Conservation (phyloP, 2,888 invertebrate genomes). For the Malachius bipustulatus region DNA sequence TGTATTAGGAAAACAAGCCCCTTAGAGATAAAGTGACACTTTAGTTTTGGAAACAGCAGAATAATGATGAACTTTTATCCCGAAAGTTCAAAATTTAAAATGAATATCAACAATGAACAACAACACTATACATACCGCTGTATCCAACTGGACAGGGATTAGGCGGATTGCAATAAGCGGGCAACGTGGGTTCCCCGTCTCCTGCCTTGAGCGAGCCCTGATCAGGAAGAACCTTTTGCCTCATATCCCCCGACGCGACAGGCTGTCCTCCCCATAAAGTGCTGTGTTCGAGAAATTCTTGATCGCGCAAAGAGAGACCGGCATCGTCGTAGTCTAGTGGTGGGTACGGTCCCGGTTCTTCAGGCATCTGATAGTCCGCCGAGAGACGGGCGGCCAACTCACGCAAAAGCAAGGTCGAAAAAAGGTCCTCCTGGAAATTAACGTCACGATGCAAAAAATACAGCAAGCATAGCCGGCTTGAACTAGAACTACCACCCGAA, state of each 20-base stretch:
- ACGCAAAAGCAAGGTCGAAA: conserved; percentile 60
- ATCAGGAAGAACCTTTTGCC: conserved; percentile 51
- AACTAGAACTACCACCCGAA: too few species aligned
- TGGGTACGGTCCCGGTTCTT: conserved; percentile 36
- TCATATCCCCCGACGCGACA: conserved; percentile 63
- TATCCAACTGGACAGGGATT: conserved; percentile 97
- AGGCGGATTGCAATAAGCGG: conserved; percentile 98
- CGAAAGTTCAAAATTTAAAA: too few species aligned
- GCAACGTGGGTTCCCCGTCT: conserved; percentile 86
- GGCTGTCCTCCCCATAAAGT: conserved; percentile 55
- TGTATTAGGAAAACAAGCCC: too few species aligned
- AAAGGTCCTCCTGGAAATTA: conserved; percentile 37
- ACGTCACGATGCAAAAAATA: too few species aligned
- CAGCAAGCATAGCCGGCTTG: too few species aligned
- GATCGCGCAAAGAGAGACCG: conserved; percentile 72
- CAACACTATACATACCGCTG: conserved; percentile 61
- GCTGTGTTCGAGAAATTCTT: conserved; percentile 78
- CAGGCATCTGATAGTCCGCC: conserved; percentile 46
- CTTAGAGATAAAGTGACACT: too few species aligned
- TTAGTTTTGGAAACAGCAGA: too few species aligned
- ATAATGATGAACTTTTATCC: too few species aligned
- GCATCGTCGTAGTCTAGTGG: conserved; percentile 62
- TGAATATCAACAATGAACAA: too few species aligned
- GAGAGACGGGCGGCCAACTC: conserved; percentile 63
- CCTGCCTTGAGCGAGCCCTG: conserved; percentile 70